These are phyloP conservation scores for Sylvia atricapilla DNA, from an alignment of 2,113 vertebrate genomes.

Conservation along the genomic window DNA sequence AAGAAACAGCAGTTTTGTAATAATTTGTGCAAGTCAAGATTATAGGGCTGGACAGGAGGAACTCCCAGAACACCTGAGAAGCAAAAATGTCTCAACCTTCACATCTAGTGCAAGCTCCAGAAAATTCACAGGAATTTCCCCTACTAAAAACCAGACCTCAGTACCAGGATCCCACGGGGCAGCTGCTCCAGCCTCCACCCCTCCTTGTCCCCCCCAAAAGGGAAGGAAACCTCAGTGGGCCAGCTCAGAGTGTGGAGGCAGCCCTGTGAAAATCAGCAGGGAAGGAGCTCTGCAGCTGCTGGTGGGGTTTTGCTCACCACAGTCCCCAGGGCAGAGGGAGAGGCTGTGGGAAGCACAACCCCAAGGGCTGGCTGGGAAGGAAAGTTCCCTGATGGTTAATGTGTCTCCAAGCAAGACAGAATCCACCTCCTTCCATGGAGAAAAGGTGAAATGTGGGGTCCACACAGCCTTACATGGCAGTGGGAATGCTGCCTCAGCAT, in stretches of 20 bases:
- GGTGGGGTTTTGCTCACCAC: background rate
- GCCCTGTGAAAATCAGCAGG: background rate
- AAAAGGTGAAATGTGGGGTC: background rate
- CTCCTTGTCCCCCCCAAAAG: background rate
- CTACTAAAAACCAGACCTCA: background rate
- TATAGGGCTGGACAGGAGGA: background rate
- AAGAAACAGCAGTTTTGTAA: conserved; percentile 4
- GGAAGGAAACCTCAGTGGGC: background rate
- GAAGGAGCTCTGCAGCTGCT: background rate
- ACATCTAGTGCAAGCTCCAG: background rate
- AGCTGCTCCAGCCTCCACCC: background rate
- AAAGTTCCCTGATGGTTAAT: background rate
- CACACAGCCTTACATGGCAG: fast-evolving
- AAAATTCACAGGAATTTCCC: background rate
- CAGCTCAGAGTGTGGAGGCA: background rate
- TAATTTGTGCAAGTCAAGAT: conserved; percentile 23
- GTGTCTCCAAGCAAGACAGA: background rate
- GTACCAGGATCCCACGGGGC: background rate
- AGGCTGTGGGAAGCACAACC: background rate
- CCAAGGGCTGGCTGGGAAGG: background rate
- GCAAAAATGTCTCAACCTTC: background rate
- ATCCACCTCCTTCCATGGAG: background rate
- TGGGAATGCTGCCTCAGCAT: background rate
- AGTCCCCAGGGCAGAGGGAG: background rate
- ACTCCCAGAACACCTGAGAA: background rate